Evolutionary conservation across 1,140 invertebrate genomes (phyloP), one percentile per base, ranked within the genome.

Genomic region (Drosophila cardini): DNA sequence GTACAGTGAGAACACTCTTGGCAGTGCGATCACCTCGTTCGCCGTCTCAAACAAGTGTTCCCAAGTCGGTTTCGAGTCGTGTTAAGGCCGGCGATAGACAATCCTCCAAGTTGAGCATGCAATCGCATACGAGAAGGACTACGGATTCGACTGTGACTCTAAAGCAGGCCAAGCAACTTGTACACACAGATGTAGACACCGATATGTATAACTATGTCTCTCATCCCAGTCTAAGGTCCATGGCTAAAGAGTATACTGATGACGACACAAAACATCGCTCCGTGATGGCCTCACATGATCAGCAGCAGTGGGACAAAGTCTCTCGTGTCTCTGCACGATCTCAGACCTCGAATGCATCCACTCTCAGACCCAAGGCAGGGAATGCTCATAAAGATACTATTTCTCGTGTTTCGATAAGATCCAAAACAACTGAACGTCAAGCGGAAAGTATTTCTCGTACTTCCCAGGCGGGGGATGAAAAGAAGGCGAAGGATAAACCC

Each of bases 1-100:
- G 34, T 0, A n/a, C 68, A 0, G 11, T 81, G 0, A 46, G 2
- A 21, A 85, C 82, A 1, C 34, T 85, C 38, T 9, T 85, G 55
- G 46, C 74, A 1, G 55, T 78, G 2, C 52, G 42, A 11, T 7
- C 32, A 32, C 10, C 8, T 9, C 38, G 13, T 9, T 48, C 61
- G 13, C 4, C 10, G 4, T 40, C 34, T 15, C 42, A 46, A 0
- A 13, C 2, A 0, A 70, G 42, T 8, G 34, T 13, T 3, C 30
- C 8, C 30, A 53, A 36, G 13, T 36, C 50, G 9, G 15, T 9
- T 2, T 26, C 18, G 5, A 45, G 16, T 18, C 15, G 15, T 45
- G 21, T 4, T 2, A 11, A 9, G 18, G 26, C 10, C 3, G 13
- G 38, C 2, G 2, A 13, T 7, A 26, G 8, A 6, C 9, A 38